Percentiles rank a stretch among this genome's conserved stretches.
phyloP scores from a whole-genome alignment of 2,113 vertebrate species.

The Micromys minutus region DNA sequence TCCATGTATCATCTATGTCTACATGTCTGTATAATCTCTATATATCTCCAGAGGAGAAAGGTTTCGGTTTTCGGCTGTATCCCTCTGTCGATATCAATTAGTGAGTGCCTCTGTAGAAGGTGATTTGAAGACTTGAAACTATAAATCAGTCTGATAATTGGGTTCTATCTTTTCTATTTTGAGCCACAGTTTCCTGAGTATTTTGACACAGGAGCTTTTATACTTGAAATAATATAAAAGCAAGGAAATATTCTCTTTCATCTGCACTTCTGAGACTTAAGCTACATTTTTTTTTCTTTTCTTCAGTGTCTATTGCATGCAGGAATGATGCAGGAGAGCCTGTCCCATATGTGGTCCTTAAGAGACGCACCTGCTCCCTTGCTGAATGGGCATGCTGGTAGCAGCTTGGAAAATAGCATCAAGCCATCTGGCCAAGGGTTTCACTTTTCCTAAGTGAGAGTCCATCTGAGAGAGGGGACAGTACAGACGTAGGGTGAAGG shows the following conservation, averaged over 20 bases:
- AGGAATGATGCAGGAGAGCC: constrained; percentile 28
- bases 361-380: neutral
- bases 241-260: constrained; percentile 48
- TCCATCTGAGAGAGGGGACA: neutral
- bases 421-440: neutral
- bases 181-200: constrained; percentile 12
- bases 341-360: neutral
- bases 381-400: constrained; percentile 4
- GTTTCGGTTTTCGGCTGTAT: neutral
- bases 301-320: constrained; percentile 1
- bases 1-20: neutral
- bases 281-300: neutral
- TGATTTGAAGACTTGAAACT: neutral
- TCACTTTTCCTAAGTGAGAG: neutral
- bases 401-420: neutral
- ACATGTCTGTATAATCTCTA: neutral
- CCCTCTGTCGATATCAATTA: constrained; percentile 1
- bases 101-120: constrained; percentile 31
- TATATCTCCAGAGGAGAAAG: constrained; percentile 15
- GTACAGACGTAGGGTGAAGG: neutral
- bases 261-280: constrained; percentile 47
- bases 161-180: constrained; percentile 35
- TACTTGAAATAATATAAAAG: constrained; percentile 46
- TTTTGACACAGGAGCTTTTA: constrained; percentile 57
- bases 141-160: constrained; percentile 27